These are phyloP conservation scores for Potamarius usumacintae DNA, from an alignment of 2,113 vertebrate species.

Conservation along the genomic window DNA sequence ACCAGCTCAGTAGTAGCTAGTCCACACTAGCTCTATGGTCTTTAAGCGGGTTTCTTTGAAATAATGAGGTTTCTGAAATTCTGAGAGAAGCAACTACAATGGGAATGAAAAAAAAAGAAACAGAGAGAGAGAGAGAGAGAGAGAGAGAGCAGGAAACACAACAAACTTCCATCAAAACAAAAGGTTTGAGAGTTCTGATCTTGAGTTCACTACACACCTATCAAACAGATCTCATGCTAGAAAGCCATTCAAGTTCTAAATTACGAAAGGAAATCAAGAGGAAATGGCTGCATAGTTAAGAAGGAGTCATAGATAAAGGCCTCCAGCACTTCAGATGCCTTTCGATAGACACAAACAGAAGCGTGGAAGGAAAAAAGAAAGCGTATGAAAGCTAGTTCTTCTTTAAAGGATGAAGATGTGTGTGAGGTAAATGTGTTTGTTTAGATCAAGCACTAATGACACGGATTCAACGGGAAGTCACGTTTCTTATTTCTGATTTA, in stretches of 20 bases:
- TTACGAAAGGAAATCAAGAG: neutral
- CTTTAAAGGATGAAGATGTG: neutral
- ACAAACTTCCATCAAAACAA: slow-evolving; percentile 5
- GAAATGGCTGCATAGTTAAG: neutral
- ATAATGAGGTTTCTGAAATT: slow-evolving; percentile 10
- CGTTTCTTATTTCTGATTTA: neutral
- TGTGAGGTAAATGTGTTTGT: neutral
- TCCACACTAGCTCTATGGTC: neutral
- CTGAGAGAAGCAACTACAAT: neutral
- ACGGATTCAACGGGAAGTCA: neutral
- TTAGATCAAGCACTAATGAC: neutral
- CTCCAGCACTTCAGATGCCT: neutral
- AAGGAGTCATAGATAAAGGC: slow-evolving; percentile 8
- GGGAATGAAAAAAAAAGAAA: neutral
- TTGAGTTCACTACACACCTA: slow-evolving; percentile 23
- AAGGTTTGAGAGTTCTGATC: slow-evolving; percentile 3
- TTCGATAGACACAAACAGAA: neutral
- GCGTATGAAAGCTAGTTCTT: neutral
- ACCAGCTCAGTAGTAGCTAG: slow-evolving; percentile 34
- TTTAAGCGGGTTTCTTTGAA: slow-evolving; percentile 1
- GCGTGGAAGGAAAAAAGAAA: neutral
- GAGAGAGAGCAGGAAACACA: neutral
- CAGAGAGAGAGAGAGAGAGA: neutral
- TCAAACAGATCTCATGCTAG: slow-evolving; percentile 21
- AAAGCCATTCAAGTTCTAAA: slow-evolving; percentile 32